Evolutionary conservation across 1,140 invertebrate genomes (phyloP).

Genomic region (Drosophila parvula): DNA sequence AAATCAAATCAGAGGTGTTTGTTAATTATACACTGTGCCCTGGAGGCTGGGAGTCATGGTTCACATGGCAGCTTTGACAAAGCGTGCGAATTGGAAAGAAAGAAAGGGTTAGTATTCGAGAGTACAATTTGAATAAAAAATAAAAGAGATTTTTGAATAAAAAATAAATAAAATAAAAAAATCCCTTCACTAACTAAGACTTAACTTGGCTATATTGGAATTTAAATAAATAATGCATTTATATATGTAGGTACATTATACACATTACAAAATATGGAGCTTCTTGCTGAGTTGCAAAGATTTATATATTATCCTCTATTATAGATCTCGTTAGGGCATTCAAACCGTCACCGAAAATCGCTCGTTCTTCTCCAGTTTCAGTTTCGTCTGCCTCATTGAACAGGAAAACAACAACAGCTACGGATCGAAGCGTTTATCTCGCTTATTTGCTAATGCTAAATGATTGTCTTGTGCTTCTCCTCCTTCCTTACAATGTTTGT

Average conservation of each 20-base stretch:
- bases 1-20: slow-evolving; percentile 77
- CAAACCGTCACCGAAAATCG: background rate
- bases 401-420: slow-evolving; percentile 45
- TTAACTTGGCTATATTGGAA: no score
- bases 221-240: no score
- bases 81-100: slow-evolving; percentile 9
- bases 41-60: slow-evolving; percentile 32
- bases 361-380: slow-evolving; percentile 22
- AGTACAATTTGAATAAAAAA: background rate
- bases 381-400: slow-evolving; percentile 48
- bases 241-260: no score
- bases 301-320: no score
- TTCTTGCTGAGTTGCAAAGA: no score
- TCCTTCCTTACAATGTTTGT: slow-evolving; percentile 55
- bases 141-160: background rate
- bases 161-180: background rate
- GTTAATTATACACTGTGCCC: slow-evolving; percentile 54
- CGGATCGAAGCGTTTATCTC: slow-evolving; percentile 75
- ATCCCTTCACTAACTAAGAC: no score
- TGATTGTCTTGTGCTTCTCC: slow-evolving; percentile 62
- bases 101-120: background rate
- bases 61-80: slow-evolving; percentile 9
- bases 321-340: slow-evolving; percentile 14
- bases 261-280: no score
- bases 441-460: slow-evolving; percentile 73